Percentiles rank a stretch among this genome's conserved stretches.
Conservation (phyloP, 2,797 vertebrate species). For the Bucorvus abyssinicus region DNA sequence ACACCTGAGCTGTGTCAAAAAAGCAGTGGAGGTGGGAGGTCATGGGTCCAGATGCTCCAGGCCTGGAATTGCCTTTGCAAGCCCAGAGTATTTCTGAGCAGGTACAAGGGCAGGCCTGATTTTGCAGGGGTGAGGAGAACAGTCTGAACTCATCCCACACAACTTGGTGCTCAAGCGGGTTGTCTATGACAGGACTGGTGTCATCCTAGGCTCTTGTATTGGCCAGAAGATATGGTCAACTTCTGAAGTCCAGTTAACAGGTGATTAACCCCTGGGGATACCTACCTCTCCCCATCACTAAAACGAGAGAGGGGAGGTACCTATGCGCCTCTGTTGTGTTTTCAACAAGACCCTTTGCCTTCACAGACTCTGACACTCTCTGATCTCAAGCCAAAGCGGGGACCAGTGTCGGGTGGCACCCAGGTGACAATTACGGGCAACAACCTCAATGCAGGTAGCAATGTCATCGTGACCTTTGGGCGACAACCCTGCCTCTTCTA, state of each 20-base stretch:
- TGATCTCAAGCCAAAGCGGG: conserved; percentile 86
- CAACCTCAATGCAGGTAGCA: conserved; percentile 95
- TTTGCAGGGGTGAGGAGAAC: background rate
- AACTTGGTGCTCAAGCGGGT: background rate
- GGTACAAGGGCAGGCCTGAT: background rate
- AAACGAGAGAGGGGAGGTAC: background rate
- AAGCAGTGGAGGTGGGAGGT: background rate
- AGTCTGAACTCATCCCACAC: background rate
- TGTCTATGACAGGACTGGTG: background rate
- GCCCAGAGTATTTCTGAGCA: background rate
- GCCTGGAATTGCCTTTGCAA: background rate
- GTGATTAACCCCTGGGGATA: background rate
- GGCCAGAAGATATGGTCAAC: fast-evolving
- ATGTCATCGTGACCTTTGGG: conserved; percentile 92
- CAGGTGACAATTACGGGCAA: conserved; percentile 94
- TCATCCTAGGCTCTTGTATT: background rate
- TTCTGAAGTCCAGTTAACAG: background rate
- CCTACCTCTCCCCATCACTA: background rate
- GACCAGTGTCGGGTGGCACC: conserved; percentile 94
- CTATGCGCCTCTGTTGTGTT: background rate
- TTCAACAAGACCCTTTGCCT: conserved; percentile 8
- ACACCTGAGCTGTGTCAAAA: background rate
- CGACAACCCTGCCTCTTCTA: conserved; percentile 92
- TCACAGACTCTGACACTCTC: conserved; percentile 86
- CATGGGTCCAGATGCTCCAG: background rate